Evolutionary conservation across 2,113 vertebrate genomes (phyloP).

Genomic region (Clarias batrachus): DNA sequence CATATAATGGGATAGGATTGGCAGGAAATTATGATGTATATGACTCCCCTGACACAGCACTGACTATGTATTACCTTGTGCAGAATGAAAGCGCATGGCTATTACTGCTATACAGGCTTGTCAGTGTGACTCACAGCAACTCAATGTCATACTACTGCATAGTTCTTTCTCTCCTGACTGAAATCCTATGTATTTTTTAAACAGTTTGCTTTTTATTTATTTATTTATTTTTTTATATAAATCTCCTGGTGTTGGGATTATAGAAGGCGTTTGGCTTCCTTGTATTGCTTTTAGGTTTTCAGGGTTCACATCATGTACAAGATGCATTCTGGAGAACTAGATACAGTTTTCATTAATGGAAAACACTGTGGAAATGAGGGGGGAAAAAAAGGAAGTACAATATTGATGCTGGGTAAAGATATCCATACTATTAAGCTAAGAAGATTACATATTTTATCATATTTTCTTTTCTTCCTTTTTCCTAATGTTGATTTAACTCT

Average conservation of each 20-base stretch:
- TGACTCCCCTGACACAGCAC: neutral
- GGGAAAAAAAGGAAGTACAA: neutral
- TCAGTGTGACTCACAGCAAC: neutral
- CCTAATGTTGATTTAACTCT: slow-evolving; percentile 3
- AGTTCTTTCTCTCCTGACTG: neutral
- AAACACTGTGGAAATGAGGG: neutral
- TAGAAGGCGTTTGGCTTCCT: neutral
- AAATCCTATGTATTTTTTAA: too few species aligned
- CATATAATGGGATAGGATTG: neutral
- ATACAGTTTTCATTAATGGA: neutral
- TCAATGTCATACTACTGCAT: neutral
- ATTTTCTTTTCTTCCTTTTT: neutral
- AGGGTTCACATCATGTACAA: neutral
- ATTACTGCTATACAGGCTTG: neutral
- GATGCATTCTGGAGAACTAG: neutral
- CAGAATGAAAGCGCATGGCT: neutral
- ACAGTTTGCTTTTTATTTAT: neutral
- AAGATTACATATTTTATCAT: neutral
- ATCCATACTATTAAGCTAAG: neutral
- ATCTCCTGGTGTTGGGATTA: neutral
- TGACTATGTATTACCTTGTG: neutral
- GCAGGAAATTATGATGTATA: neutral
- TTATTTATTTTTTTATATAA: neutral
- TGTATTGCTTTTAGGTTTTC: neutral
- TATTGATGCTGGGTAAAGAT: neutral